Evolutionary conservation across 2,888 invertebrate genomes (phyloP).

Genomic region (Acleris emargana): DNA sequence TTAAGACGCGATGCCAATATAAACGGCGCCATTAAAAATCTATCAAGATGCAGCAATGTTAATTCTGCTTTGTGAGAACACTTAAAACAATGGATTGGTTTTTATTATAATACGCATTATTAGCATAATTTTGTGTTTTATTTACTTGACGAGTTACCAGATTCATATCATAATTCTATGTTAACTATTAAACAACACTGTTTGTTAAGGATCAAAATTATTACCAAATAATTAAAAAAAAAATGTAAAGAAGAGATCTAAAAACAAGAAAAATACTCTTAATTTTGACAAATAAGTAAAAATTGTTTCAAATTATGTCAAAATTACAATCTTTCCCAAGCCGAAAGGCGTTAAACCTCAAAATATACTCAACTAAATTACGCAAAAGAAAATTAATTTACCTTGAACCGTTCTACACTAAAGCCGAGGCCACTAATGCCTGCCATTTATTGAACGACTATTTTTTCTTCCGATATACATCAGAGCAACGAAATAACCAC

Average conservation of each 20-base stretch:
- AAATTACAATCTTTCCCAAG: neutral
- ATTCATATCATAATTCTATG: constrained; percentile 11
- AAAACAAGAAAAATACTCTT: neutral
- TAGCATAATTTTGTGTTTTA: constrained; percentile 31
- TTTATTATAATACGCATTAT: constrained; percentile 28
- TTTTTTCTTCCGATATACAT: constrained; percentile 42
- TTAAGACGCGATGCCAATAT: constrained; percentile 58
- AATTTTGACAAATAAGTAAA: neutral
- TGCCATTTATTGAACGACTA: constrained; percentile 36
- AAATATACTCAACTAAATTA: constrained; percentile 10
- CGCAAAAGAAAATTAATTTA: constrained; percentile 19
- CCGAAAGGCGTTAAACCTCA: neutral
- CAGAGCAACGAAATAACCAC: constrained; percentile 53
- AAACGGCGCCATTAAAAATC: constrained; percentile 77
- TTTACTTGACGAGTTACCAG: constrained; percentile 26
- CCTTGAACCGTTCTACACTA: constrained; percentile 24
- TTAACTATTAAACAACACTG: too few species aligned
- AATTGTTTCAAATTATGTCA: neutral
- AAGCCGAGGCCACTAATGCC: constrained; percentile 42
- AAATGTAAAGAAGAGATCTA: too few species aligned
- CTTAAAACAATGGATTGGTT: constrained; percentile 29
- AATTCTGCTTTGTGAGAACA: constrained; percentile 25
- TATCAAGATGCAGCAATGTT: constrained; percentile 56
- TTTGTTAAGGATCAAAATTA: too few species aligned
- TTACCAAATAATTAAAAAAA: too few species aligned